Conservation (phyloP, 2,113 vertebrate species). For the Narcine bancroftii region DNA sequence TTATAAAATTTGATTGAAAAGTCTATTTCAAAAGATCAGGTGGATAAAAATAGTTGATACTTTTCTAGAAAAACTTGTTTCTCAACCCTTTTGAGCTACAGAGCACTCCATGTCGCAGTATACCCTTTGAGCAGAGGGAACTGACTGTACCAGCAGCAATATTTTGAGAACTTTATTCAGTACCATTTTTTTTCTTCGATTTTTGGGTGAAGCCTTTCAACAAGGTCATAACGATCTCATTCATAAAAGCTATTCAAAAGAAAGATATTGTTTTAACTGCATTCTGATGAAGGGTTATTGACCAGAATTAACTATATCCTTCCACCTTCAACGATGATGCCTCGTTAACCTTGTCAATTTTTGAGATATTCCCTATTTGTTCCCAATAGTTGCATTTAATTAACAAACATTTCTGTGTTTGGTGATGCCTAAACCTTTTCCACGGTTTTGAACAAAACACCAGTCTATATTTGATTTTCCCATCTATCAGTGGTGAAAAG, state of each 20-base stretch:
- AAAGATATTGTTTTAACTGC: not conserved
- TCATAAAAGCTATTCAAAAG: not conserved
- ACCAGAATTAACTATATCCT: not conserved
- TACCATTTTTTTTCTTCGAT: not conserved
- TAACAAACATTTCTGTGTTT: not conserved
- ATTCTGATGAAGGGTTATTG: too few relatives aligned
- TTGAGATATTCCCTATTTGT: not conserved
- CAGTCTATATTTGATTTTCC: not conserved
- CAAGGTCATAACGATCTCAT: not conserved
- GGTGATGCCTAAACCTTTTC: not conserved
- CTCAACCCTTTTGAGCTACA: not conserved
- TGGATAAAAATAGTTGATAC: not conserved
- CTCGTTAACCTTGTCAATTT: not conserved
- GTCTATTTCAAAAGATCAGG: slow-evolving; percentile 9
- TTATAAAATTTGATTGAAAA: not conserved
- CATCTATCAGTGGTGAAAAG: not conserved
- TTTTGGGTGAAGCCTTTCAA: not conserved
- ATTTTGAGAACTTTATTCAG: not conserved
- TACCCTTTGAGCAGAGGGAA: not conserved
- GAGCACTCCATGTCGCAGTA: not conserved
- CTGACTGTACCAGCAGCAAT: not conserved
- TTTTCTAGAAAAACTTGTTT: not conserved
- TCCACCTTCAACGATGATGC: not conserved
- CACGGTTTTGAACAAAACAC: too few relatives aligned
- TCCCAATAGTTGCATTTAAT: not conserved